A percentile compares a stretch with the other conserved stretches of the same genome.
Conservation (phyloP, 2,797 vertebrate genomes). For the Petrocephalus schoutedeni region DNA sequence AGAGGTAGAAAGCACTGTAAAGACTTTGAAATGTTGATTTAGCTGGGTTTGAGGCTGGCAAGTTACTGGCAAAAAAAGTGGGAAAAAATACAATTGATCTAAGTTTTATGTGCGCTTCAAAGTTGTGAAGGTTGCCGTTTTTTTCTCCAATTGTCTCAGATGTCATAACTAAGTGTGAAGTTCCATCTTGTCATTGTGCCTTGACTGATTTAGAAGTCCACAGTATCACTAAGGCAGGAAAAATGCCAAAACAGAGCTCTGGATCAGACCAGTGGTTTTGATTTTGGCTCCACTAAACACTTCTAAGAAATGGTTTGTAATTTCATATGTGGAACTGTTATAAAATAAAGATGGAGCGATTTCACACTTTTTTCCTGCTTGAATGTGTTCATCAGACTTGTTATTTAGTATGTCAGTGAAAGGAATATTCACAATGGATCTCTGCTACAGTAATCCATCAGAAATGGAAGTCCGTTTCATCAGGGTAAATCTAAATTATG, state of each 20-base stretch:
- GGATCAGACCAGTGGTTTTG: constrained; percentile 11
- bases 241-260: constrained; percentile 31
- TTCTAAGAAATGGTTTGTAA: background rate
- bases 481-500: constrained; percentile 5
- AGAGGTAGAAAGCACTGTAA: constrained; percentile 63
- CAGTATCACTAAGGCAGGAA: constrained; percentile 45
- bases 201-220: constrained; percentile 50
- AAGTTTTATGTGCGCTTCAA: constrained; percentile 73
- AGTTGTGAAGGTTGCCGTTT: constrained; percentile 69
- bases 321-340: constrained; percentile 10
- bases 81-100: constrained; percentile 67
- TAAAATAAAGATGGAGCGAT: background rate
- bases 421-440: constrained; percentile 3
- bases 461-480: background rate
- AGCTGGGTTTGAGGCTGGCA: constrained; percentile 54
- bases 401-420: background rate
- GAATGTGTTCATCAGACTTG: background rate
- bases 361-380: background rate
- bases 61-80: constrained; percentile 51
- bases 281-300: constrained; percentile 20
- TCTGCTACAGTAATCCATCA: background rate
- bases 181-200: constrained; percentile 54
- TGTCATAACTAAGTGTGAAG: constrained; percentile 68
- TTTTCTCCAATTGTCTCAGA: constrained; percentile 62
- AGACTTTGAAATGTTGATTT: constrained; percentile 82